phyloP scores from a whole-genome alignment of 2,888 invertebrate species.

The Diplazon laetatorius region DNA sequence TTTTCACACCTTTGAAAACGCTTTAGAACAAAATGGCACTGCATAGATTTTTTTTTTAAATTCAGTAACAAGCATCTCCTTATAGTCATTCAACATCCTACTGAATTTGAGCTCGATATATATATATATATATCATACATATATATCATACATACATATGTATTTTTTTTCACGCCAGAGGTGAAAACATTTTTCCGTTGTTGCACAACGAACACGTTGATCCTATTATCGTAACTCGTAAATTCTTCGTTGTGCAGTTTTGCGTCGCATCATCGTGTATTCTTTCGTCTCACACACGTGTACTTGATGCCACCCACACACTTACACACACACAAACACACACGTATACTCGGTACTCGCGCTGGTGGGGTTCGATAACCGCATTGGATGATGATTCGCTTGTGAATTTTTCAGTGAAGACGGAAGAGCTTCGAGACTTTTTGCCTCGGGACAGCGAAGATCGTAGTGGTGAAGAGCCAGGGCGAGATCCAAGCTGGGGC shows the following conservation, averaged over 20 bases:
- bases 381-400: conserved; percentile 53
- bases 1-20: too few relatives aligned
- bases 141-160: too few relatives aligned
- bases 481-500: conserved; percentile 49
- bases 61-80: too few relatives aligned
- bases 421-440: conserved; percentile 32
- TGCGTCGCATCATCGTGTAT: neutral
- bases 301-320: neutral
- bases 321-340: neutral
- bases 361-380: conserved; percentile 25
- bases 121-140: too few relatives aligned
- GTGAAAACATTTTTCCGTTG: too few relatives aligned
- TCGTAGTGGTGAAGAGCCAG: conserved; percentile 37
- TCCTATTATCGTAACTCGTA: conserved; percentile 17
- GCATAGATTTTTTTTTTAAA: too few relatives aligned
- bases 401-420: conserved; percentile 60
- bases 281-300: conserved; percentile 8
- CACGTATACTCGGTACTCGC: neutral
- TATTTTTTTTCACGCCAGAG: too few relatives aligned
- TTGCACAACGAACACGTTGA: too few relatives aligned
- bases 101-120: too few relatives aligned
- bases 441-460: conserved; percentile 52
- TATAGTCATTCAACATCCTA: too few relatives aligned
- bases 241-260: neutral
- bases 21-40: too few relatives aligned